phyloP scores from a whole-genome alignment of 2,797 vertebrate genomes.

The Manis javanica region DNA sequence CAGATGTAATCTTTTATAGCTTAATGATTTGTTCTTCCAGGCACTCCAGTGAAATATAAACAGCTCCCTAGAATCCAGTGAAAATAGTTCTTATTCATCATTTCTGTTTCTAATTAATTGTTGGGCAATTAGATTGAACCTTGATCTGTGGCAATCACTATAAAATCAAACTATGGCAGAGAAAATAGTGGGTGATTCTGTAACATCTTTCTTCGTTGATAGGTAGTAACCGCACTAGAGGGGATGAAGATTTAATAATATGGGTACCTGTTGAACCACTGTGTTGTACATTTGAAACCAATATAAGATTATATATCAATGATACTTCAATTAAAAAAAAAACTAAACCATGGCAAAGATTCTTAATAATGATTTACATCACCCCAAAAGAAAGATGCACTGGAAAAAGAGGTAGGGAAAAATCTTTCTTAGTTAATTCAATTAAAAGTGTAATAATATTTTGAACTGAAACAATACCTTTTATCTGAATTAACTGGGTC shows the following conservation, averaged over 20 bases:
- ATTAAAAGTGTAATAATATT: conserved; percentile 13
- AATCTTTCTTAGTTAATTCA: not conserved
- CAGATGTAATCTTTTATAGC: conserved; percentile 86
- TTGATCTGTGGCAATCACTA: conserved; percentile 84
- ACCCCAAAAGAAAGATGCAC: not conserved
- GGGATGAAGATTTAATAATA: no score
- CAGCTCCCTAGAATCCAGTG: conserved; percentile 82
- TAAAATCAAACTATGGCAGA: conserved; percentile 71
- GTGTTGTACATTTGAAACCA: no score
- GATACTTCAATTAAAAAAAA: not conserved
- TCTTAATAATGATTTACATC: conserved; percentile 71
- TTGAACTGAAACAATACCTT: not conserved
- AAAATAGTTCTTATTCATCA: conserved; percentile 84
- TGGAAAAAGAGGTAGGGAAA: not conserved
- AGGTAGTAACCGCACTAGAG: no score
- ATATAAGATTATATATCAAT: no score
- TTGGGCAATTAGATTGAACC: conserved; percentile 84
- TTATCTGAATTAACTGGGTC: not conserved
- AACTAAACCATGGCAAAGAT: conserved; percentile 79
- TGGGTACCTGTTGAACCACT: no score
- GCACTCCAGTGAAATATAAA: conserved; percentile 83
- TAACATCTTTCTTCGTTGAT: no score
- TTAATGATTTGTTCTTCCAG: conserved; percentile 85
- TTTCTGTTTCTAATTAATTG: conserved; percentile 87
- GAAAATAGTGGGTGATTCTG: no score